Percentiles rank a stretch among this genome's conserved stretches.
Conservation (phyloP, 2,113 vertebrate species). For the Caranx ignobilis region DNA sequence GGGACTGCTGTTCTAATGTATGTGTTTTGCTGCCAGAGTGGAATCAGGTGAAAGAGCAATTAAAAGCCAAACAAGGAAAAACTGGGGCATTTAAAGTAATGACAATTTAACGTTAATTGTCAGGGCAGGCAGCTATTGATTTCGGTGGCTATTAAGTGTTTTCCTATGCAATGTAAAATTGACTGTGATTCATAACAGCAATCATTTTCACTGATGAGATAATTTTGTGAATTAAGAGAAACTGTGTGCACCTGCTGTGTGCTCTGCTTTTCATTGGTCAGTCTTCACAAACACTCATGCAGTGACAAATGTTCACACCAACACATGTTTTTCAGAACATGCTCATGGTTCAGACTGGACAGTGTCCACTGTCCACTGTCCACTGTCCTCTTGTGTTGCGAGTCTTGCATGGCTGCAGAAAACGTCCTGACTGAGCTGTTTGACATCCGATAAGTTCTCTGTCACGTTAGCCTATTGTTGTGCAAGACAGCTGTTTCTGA, state of each 20-base stretch:
- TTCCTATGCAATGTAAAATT: conserved; percentile 10
- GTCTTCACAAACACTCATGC: conserved; percentile 2
- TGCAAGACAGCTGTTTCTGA: conserved; percentile 28
- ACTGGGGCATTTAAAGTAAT: conserved; percentile 12
- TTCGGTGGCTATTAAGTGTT: conserved; percentile 9
- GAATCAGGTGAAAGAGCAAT: neutral
- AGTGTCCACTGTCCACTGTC: conserved; percentile 3
- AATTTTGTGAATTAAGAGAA: conserved; percentile 6
- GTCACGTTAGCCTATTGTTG: conserved; percentile 18
- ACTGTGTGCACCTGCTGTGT: neutral
- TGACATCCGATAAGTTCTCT: conserved; percentile 20
- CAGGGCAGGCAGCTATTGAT: conserved; percentile 32
- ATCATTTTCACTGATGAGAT: conserved; percentile 18
- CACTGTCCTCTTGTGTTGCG: neutral
- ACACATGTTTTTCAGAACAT: neutral
- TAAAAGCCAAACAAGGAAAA: neutral
- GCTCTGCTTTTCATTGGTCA: neutral
- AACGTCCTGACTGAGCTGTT: conserved; percentile 28
- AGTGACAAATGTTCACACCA: conserved; percentile 4
- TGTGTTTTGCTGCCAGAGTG: neutral
- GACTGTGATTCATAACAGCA: conserved; percentile 28
- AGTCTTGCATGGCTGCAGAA: conserved; percentile 9
- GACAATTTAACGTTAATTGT: conserved; percentile 32
- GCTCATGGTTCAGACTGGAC: neutral
- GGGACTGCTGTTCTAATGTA: neutral